phyloP scores from a whole-genome alignment of 2,797 vertebrate genomes.

The Chloroceryle inda region DNA sequence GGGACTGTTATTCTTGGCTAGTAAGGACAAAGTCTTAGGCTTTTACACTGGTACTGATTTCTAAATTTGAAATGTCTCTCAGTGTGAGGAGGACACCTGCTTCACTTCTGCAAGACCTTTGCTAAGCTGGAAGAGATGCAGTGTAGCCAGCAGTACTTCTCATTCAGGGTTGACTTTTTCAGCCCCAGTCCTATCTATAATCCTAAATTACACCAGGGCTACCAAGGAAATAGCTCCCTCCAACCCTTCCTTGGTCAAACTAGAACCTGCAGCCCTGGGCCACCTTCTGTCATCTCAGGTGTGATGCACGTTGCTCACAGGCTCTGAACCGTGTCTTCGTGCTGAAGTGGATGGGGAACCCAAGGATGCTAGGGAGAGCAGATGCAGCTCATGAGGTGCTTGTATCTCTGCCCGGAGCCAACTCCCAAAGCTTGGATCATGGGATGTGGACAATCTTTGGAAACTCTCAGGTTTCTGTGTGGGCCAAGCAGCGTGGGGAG shows the following conservation, averaged over 20 bases:
- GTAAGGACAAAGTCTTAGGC: not conserved
- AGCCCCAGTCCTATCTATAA: not conserved
- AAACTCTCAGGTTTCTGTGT: not conserved
- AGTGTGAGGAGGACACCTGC: not conserved
- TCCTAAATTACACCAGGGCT: not conserved
- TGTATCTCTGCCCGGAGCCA: not conserved
- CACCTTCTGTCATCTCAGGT: not conserved
- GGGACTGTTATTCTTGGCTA: slow-evolving; percentile 11
- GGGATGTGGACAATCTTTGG: not conserved
- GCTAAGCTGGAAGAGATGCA: not conserved
- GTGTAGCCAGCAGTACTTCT: not conserved
- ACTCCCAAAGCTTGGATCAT: not conserved
- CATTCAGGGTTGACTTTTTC: not conserved
- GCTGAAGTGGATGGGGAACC: fast-evolving
- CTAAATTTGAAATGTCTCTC: not conserved
- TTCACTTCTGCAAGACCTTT: not conserved
- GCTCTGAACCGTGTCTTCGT: not conserved
- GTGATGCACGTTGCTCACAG: fast-evolving
- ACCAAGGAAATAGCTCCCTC: not conserved
- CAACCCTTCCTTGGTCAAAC: fast-evolving
- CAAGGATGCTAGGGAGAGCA: not conserved
- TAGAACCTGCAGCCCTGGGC: not conserved
- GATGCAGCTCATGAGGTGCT: not conserved
- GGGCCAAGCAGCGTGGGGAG: not conserved
- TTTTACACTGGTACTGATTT: not conserved